These are phyloP conservation scores for Ginglymostoma cirratum DNA, from an alignment of 2,113 vertebrate genomes.

Conservation along the genomic window DNA sequence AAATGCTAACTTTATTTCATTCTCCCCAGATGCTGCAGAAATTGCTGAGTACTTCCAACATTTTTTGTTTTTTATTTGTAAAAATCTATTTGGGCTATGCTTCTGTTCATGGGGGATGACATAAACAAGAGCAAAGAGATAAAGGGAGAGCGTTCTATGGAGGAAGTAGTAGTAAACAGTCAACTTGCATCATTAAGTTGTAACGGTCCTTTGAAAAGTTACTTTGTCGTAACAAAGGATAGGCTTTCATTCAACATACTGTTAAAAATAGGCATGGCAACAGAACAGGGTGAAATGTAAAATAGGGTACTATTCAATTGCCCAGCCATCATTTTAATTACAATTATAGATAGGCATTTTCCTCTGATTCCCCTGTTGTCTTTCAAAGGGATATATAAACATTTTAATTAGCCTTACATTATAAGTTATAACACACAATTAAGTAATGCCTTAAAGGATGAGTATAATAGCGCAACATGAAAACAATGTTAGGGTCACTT, in stretches of 20 bases:
- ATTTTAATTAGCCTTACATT: neutral
- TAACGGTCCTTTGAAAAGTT: neutral
- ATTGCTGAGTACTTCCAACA: neutral
- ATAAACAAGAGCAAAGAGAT: neutral
- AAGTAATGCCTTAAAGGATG: neutral
- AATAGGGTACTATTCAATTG: neutral
- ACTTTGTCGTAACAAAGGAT: neutral
- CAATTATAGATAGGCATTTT: neutral
- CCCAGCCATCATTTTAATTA: neutral
- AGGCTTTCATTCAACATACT: neutral
- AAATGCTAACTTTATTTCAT: neutral
- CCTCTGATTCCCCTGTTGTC: neutral
- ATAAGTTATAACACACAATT: neutral
- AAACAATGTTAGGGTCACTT: neutral
- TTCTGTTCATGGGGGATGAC: neutral
- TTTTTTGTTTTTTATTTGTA: neutral
- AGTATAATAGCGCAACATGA: neutral
- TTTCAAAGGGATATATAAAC: neutral
- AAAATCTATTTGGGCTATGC: neutral
- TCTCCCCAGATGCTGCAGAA: neutral
- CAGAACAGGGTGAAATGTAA: neutral
- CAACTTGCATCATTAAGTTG: neutral
- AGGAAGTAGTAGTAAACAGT: neutral
- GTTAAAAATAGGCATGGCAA: neutral
- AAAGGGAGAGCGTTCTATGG: neutral